Percentiles rank a stretch among this genome's conserved stretches.
Evolutionary conservation across 2,113 vertebrate genomes (phyloP).

Genomic region (Aptenodytes patagonicus): DNA sequence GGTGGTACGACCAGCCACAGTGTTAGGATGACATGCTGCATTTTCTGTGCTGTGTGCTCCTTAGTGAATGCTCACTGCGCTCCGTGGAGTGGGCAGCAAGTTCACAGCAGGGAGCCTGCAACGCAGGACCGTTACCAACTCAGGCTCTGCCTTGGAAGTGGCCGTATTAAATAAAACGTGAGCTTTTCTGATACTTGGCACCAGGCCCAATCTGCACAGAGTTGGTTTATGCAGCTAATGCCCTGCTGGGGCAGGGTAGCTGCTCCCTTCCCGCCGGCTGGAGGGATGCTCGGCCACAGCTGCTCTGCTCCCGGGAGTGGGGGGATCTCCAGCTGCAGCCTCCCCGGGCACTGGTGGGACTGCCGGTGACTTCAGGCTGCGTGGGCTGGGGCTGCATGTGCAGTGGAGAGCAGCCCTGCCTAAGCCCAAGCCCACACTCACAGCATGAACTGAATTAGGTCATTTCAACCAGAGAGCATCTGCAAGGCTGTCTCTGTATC

Average conservation of each 20-base stretch:
- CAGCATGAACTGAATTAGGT: neutral
- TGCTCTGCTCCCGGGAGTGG: neutral
- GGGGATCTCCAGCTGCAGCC: fast-evolving
- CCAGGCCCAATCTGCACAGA: neutral
- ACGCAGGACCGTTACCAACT: neutral
- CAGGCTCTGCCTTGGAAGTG: neutral
- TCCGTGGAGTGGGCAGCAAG: fast-evolving
- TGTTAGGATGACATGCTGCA: neutral
- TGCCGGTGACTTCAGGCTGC: neutral
- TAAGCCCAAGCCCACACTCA: neutral
- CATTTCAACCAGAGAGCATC: neutral
- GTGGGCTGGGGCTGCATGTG: neutral
- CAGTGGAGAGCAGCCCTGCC: neutral
- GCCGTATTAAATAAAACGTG: neutral
- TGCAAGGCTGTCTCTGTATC: neutral
- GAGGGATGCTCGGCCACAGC: neutral
- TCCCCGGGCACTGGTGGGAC: neutral
- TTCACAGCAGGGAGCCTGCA: neutral
- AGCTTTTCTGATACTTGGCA: neutral
- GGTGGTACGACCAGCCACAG: neutral
- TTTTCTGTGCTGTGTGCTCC: neutral
- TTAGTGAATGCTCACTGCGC: fast-evolving
- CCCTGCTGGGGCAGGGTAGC: neutral
- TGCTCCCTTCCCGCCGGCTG: neutral
- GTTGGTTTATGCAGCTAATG: neutral